Evolutionary conservation across 2,797 vertebrate species (phyloP).

Genomic region (Sebastes steindachneri): DNA sequence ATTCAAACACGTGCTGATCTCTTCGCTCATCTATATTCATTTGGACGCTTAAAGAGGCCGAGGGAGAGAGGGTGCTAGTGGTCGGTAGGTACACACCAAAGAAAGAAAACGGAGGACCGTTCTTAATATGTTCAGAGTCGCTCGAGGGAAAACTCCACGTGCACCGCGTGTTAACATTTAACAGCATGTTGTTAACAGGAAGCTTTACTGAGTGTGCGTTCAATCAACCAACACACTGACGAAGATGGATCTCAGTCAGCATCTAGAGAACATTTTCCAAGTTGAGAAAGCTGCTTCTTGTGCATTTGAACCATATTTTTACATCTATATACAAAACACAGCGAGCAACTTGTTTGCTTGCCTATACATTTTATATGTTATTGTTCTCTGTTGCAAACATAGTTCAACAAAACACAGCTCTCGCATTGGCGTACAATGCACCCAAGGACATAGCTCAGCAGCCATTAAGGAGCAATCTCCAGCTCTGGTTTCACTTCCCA

Average conservation of each 20-base stretch:
- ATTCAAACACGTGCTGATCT: conserved; percentile 53
- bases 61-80: not conserved
- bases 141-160: not conserved
- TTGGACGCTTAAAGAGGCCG: conserved; percentile 35
- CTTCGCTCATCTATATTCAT: conserved; percentile 63
- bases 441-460: conserved; percentile 53
- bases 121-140: not conserved
- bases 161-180: not conserved
- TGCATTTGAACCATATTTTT: not conserved
- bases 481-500: conserved; percentile 75
- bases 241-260: not conserved
- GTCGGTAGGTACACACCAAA: not conserved
- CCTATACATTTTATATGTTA: not conserved
- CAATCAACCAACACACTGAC: not conserved
- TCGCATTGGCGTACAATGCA: conserved; percentile 13
- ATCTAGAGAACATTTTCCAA: not conserved
- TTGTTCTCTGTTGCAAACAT: not conserved
- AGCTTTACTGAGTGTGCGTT: not conserved
- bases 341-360: not conserved
- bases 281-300: not conserved
- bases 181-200: conserved; percentile 6
- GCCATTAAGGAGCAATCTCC: conserved; percentile 59
- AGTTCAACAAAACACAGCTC: conserved; percentile 31
- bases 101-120: not conserved
- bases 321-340: not conserved